Evolutionary conservation across 2,888 invertebrate species (phyloP), one percentile per base, ranked within the genome.

Genomic region (Sphecodes monilicornis): DNA sequence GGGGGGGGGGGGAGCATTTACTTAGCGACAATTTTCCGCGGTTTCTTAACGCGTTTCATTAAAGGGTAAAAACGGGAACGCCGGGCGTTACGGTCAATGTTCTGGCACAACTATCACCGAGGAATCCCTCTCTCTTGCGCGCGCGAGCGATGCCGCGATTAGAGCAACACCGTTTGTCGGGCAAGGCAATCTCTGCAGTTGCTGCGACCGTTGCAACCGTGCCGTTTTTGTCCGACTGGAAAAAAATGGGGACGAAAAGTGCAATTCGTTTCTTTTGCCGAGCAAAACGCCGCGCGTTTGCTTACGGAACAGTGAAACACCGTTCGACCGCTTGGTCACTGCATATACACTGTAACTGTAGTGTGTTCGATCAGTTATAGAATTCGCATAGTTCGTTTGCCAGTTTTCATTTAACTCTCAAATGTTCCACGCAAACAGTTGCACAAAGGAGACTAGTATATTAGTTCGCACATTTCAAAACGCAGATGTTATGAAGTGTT

Each of bases 11-110:
- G 26, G 71, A 76, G 60, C 73, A 82, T 77, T 84, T 66, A 85
- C 82, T 84, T 85, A 80, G 85, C 79, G 88, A 88, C 86, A 82
- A 86, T 90, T 90, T 74, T 76, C 68, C 71, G 29, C 29, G 71
- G 78, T 89, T 90, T 81, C 86, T 85, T 83, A 86, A 86, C 69
- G 66, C 72, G 74, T 68, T 85, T 75, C 84, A 50, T 74, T 82
- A 82, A 43, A 69, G 36, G 29, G 41, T 81, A 76, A 75, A 75
- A 78, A 71, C 39, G 69, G 72, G 76, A 60, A 84, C 76, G 32
- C 10, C 72, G 60, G 13, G 60, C 72, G 70, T 84, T 87, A 85
- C 76, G 89, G 85, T 85, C 74, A 41, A 80, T 75, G 84, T 80
- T 84, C 77, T 71, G 50, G 54, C 32, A 76, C 70, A 29, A 66